phyloP scores from a whole-genome alignment of 2,113 vertebrate species.

The Thalassarche chlororhynchos region DNA sequence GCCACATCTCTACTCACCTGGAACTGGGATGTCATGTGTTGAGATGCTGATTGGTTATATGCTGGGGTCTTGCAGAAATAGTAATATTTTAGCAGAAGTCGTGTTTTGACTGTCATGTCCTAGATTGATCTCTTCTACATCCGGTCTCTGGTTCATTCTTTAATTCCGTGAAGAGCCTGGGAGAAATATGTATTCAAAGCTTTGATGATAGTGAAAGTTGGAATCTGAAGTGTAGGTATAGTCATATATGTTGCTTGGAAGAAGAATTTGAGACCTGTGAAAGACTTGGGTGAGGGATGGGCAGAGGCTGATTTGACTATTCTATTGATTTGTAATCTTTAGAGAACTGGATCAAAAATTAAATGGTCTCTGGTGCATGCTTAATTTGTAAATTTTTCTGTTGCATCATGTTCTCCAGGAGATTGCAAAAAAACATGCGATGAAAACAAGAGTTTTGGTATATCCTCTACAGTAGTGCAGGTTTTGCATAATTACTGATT shows the following conservation, averaged over 20 bases:
- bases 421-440: neutral
- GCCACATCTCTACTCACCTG: neutral
- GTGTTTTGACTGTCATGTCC: neutral
- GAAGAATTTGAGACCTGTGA: neutral
- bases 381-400: neutral
- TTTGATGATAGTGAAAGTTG: neutral
- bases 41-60: neutral
- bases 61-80: neutral
- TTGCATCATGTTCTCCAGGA: neutral
- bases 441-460: neutral
- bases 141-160: neutral
- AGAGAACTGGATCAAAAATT: neutral
- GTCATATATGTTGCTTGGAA: neutral
- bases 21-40: neutral
- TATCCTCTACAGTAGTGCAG: neutral
- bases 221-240: neutral
- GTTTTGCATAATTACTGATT: neutral
- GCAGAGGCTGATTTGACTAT: neutral
- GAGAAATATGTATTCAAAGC: neutral
- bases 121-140: neutral
- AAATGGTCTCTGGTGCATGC: neutral
- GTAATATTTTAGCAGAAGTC: neutral
- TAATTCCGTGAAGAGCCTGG: neutral
- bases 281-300: neutral
- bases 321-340: neutral